Evolutionary conservation across 1,140 invertebrate species (phyloP).

Genomic region (Periplaneta americana): DNA sequence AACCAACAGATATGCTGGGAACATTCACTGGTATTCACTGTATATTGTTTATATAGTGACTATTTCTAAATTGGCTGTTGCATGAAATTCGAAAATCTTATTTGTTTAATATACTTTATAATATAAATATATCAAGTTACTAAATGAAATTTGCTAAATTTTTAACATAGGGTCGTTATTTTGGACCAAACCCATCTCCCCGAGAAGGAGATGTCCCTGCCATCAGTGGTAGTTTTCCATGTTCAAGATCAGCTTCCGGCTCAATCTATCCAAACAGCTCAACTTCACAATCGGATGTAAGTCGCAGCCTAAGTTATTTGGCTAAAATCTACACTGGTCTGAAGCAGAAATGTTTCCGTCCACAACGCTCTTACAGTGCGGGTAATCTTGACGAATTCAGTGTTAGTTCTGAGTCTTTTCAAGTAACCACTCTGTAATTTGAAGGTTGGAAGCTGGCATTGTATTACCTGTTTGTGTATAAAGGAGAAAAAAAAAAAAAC

Average conservation of each 20-base stretch:
- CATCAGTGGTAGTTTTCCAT: background rate
- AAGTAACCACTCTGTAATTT: background rate
- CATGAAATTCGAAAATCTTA: too few relatives aligned
- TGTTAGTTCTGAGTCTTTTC: background rate
- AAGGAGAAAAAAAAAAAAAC: too few relatives aligned
- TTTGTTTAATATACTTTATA: too few relatives aligned
- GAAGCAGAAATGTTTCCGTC: background rate
- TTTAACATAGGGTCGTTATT: slow-evolving; percentile 13
- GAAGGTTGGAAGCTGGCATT: too few relatives aligned
- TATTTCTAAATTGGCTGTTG: too few relatives aligned
- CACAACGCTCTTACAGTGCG: background rate
- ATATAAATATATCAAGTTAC: too few relatives aligned
- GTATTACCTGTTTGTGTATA: too few relatives aligned
- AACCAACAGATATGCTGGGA: too few relatives aligned
- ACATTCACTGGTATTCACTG: too few relatives aligned
- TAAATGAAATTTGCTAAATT: too few relatives aligned
- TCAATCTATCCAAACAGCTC: background rate
- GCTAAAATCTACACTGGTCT: background rate
- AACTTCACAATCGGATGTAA: background rate
- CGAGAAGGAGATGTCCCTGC: background rate
- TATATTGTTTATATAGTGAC: too few relatives aligned
- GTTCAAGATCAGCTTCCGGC: background rate
- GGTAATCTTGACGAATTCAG: background rate
- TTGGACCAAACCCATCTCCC: slow-evolving; percentile 8
- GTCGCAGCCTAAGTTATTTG: background rate